Conservation (phyloP, 2,113 vertebrate species). For the Lophura nycthemera region DNA sequence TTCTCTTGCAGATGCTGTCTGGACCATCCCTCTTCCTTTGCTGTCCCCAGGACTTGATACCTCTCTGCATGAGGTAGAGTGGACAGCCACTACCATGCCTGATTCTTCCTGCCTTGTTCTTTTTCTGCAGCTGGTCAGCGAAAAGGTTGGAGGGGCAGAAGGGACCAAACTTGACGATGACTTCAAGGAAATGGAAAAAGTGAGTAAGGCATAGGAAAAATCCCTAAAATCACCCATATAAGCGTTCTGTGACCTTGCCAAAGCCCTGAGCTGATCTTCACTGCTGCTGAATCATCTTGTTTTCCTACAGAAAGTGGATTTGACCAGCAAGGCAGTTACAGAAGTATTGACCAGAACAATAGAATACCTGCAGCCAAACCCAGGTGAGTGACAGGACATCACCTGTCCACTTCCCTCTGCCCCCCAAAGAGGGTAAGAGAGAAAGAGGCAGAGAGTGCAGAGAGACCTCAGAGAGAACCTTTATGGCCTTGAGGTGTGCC, state of each 20-base stretch:
- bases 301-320: slow-evolving; percentile 91
- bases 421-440: background rate
- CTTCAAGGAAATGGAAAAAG: slow-evolving; percentile 96
- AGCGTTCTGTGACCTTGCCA: background rate
- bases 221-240: rapidly evolving
- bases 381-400: slow-evolving; percentile 79
- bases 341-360: slow-evolving; percentile 96
- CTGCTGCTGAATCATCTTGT: background rate
- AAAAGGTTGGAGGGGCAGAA: slow-evolving; percentile 96
- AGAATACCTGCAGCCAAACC: slow-evolving; percentile 98
- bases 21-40: background rate
- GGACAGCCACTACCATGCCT: background rate
- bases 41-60: background rate
- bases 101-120: background rate
- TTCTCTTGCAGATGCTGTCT: background rate
- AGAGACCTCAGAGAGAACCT: background rate
- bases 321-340: slow-evolving; percentile 94
- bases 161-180: slow-evolving; percentile 97
- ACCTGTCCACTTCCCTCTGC: background rate
- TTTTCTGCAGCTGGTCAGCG: slow-evolving; percentile 89
- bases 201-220: slow-evolving; percentile 60
- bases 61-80: rapidly evolving
- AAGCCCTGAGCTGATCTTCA: background rate
- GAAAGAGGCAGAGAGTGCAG: background rate
- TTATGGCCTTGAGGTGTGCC: background rate